Evolutionary conservation across 2,113 vertebrate species (phyloP), one percentile per base, ranked within the genome.

Genomic region (Beaufortia kweichowensis): DNA sequence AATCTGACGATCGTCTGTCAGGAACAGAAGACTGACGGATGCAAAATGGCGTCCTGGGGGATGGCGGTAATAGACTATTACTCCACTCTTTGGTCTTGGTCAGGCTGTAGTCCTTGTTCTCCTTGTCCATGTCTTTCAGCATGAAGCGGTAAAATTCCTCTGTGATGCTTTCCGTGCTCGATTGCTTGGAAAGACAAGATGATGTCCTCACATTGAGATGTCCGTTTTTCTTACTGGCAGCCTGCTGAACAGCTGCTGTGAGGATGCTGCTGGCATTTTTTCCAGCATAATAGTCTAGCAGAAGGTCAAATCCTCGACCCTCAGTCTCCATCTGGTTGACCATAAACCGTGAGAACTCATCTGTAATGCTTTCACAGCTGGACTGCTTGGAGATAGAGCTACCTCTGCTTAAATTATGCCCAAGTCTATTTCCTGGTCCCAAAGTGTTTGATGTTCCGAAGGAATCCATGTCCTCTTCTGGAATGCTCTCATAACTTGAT

Each of bases 291-390:
- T 99, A 99, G 87, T 99, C 96, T 71, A 99, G 86, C 59, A 99
- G 85, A 17, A 99, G 87, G 84, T 98, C 97, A 84, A 98, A 98
- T 0, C 93, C 96, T 76, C 96, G 89, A 56, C 97, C 97, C 88
- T 99, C 97, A 0, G 86, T 96, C 88, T 99, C 96, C 97, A 99
- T 98, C 86, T 99, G 96, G 86, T 95, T 98, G 35, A 99, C 95
- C 95, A 99, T 99, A 89, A 98, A 99, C 61, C 94, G 91, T 64
- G 97, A 98, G 86, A 99, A 99, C 86, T 99, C 97, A 62, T 99
- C 97, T 0, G 95, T 97, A 87, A 99, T 98, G 85, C 97, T 99
- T 86, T 99, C 97, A 56, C 97, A 99, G 75, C 97, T 99, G 1
- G 97, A 99, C 84, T 99, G 97, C 82, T 99, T 99, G 53, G 97